Base-by-base conservation (phyloP, 2,888 invertebrate genomes). In the Epicampocera succincta region DNA sequence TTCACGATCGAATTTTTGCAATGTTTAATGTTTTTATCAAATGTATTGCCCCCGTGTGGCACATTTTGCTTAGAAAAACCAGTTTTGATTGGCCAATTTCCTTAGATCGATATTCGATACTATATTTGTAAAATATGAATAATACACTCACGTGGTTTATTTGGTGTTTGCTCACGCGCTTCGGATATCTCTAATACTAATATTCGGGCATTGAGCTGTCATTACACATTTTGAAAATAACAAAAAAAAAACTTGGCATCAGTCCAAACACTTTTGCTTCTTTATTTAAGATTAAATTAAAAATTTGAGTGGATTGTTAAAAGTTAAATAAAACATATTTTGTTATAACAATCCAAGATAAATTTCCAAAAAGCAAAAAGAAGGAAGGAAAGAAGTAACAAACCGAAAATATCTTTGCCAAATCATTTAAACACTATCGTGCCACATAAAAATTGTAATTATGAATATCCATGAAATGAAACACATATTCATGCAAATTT, bases 351-450 rank as follows among this genome's bases (percentile, higher is more conserved):
- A 54, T 56, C 17, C 21, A 25, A 13, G 56, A 56, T 40, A 74
- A 74, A 29, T 48, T 65, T 48, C 25, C 65, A 46, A 48, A 58
- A 74, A 52, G 25, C 15, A 44, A 44, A 6, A 38, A 44, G 42
- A 40, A 58, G 66, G 48, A 13, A 58, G n/a, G 5, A 58, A 13
- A 58, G n/a, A 5, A 58, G 21, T 44, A 68, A 75, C 58, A 75
- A 52, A 58, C 15, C 52, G 33, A 42, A 1, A 50, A 40, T 17
- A 19, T 52, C 11, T 44, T 48, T 69, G 76, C 76, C 69, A 76
- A 76, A 54, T 68, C 58, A 56, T 58, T 66, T 58, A 56, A 46
- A 12, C 48, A 56, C 38, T 15, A 46, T 56, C 46, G 65, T 46
- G 44, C 54, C 21, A 25, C 21, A 63, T 58, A 48, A 75, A 60